Conservation (phyloP, 2,888 invertebrate species). For the Apantesis nais region DNA sequence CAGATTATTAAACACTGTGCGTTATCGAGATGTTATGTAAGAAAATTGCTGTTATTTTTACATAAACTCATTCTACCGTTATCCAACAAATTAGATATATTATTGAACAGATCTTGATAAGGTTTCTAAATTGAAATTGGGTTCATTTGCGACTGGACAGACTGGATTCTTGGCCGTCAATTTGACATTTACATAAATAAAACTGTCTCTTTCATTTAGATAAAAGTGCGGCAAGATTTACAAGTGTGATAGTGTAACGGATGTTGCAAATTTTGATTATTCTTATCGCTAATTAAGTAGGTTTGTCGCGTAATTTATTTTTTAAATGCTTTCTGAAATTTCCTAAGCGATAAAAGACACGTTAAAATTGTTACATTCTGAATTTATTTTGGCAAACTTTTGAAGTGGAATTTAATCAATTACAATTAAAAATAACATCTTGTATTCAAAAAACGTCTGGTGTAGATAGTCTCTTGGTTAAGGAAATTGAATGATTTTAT, state of each 20-base stretch:
- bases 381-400: background rate
- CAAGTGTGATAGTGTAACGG: conserved; percentile 35
- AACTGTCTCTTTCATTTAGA: conserved; percentile 36
- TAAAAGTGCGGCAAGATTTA: conserved; percentile 40
- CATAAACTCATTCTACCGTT: conserved; percentile 24
- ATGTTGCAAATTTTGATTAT: conserved; percentile 7
- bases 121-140: conserved; percentile 36
- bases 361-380: background rate
- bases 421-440: too few species aligned
- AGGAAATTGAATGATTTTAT: background rate
- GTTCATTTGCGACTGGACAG: conserved; percentile 27
- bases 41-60: conserved; percentile 6
- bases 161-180: conserved; percentile 34
- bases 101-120: conserved; percentile 32
- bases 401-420: too few species aligned
- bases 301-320: conserved; percentile 15
- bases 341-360: background rate
- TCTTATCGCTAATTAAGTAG: conserved; percentile 18
- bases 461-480: background rate
- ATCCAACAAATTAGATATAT: conserved; percentile 22
- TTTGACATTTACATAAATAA: conserved; percentile 41
- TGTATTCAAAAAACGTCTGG: too few species aligned
- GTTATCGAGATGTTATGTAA: conserved; percentile 23
- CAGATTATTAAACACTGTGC: conserved; percentile 8
- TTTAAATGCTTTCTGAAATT: background rate